Evolutionary conservation across 92 coral and sea anemone genomes (phyloP), one percentile per base, ranked within the genome.

Genomic region (Plumapathes pennacea): DNA sequence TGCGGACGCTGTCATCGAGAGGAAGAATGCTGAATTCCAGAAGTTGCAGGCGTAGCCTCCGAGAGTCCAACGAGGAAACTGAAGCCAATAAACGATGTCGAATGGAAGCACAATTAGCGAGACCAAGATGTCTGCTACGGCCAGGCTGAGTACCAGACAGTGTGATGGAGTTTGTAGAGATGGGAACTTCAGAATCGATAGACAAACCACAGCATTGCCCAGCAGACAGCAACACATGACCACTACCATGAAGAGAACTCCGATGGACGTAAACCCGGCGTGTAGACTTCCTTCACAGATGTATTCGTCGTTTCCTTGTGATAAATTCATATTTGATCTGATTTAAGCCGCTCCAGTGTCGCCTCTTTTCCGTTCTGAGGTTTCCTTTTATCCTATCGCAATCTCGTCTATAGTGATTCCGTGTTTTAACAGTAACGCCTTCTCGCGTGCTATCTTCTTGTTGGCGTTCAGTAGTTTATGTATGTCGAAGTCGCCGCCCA

Each of bases 11-110:
- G 90, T 82, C 18, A 88, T 83, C 43, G 58, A 77, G 5, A 77
- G 67, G 54, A 88, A 88, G 52, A 88, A 88, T 2, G 74, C 26
- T 14, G 96, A 63, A 43, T 88, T 88, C 96, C 96, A 88, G 9
- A 88, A 72, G 64, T 83, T 88, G 50, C 96, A 88, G 10, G 13
- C 37, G 38, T 72, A 69, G 0, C 83, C 77, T 0, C 82, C 85
- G 40, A 88, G 45, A 18, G 84, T 73, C 96, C 96, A 88, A 1
- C 62, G 74, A 13, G 96, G 96, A 47, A 88, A 88, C 4, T 67
- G 30, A 3, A 83, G 47, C 96, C 96, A 88, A 61, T 88, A 88
- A 6, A 77, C 42, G 3, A 83, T 57, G 23, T 88, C 96, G 43
- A 88, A 88, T 1, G 96, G 96, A 9, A 88, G 8, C 3, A 88